Conservation (phyloP, 2,797 vertebrate species). For the Poecilia velifera region DNA sequence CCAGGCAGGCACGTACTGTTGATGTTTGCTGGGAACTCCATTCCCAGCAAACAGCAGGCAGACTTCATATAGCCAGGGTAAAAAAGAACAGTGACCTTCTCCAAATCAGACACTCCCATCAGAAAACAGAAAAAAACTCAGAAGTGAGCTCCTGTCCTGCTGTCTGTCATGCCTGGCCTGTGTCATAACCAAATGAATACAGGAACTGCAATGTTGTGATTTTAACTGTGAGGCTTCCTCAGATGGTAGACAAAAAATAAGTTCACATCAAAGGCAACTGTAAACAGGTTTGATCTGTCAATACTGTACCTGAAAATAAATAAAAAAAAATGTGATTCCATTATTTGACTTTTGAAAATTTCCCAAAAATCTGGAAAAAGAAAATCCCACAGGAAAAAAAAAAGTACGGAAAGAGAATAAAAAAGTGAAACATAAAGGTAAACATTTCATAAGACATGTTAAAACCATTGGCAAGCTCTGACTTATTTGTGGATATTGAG, state of each 20-base stretch:
- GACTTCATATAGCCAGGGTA: slow-evolving; percentile 1
- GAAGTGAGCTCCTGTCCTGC: neutral
- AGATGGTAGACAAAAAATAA: slow-evolving; percentile 6
- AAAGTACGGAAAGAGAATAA: neutral
- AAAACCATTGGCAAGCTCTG: neutral
- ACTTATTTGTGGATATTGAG: neutral
- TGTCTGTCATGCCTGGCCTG: neutral
- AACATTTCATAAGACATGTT: neutral
- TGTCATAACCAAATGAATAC: neutral
- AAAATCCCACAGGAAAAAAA: neutral
- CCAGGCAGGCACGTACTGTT: slow-evolving; percentile 24
- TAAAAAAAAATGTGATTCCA: no score
- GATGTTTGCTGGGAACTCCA: slow-evolving; percentile 26
- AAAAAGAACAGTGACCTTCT: slow-evolving; percentile 21
- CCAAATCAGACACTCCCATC: slow-evolving; percentile 18
- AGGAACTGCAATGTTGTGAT: neutral
- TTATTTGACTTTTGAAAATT: slow-evolving; percentile 9
- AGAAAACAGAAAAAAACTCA: slow-evolving; percentile 3
- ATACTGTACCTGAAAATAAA: slow-evolving; percentile 5
- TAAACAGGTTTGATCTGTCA: slow-evolving; percentile 17
- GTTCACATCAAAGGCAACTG: neutral
- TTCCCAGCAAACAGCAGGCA: slow-evolving; percentile 9
- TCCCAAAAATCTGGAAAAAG: neutral
- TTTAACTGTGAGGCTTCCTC: slow-evolving; percentile 5
- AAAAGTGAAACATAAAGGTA: neutral